Percentiles rank a stretch among this genome's conserved stretches.
Conservation (phyloP, 2,797 vertebrate genomes). For the Parotocinclus haroldoi region DNA sequence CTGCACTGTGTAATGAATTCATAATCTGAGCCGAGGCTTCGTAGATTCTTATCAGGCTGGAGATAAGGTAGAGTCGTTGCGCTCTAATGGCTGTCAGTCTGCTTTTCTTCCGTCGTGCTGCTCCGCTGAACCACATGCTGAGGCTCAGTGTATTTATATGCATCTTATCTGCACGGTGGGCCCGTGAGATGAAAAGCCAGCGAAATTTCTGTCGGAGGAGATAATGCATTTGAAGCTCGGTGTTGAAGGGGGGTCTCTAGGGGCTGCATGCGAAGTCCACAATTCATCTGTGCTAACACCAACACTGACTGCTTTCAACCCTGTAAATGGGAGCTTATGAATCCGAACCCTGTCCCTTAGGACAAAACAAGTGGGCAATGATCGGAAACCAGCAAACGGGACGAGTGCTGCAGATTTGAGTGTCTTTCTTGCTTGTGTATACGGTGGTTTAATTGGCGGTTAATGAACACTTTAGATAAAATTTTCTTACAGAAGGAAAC, state of each 20-base stretch:
- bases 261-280: neutral
- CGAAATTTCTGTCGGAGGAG: constrained; percentile 7
- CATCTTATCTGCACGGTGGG: constrained; percentile 46
- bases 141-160: neutral
- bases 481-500: too few species aligned
- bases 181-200: constrained; percentile 29
- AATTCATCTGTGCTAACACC: neutral
- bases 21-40: constrained; percentile 61
- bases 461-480: too few species aligned
- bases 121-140: neutral
- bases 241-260: neutral
- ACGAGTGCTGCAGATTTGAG: too few species aligned
- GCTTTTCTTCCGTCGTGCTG: constrained; percentile 37
- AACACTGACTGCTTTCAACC: neutral
- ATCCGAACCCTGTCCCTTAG: neutral
- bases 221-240: constrained; percentile 4
- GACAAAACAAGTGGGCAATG: neutral
- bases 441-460: too few species aligned
- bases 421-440: too few species aligned
- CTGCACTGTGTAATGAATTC: neutral
- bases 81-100: constrained; percentile 69
- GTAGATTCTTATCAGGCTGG: constrained; percentile 71
- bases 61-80: constrained; percentile 69
- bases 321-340: neutral
- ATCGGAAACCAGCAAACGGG: neutral